Evolutionary conservation across 2,113 vertebrate genomes (phyloP).

Genomic region (Alaudala cheleensis): DNA sequence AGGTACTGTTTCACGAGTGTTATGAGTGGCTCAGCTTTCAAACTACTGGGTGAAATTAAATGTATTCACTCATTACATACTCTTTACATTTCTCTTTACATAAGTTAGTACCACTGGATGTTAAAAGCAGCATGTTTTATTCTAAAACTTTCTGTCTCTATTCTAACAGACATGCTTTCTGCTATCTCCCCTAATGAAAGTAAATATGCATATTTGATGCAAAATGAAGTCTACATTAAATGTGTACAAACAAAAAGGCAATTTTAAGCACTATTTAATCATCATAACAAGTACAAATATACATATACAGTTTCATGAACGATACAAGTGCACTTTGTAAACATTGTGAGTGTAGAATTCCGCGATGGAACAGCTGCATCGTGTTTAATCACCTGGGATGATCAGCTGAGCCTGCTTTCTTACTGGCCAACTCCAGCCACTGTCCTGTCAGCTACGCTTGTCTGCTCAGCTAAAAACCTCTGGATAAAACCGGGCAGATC

Average conservation of each 20-base stretch:
- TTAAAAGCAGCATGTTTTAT: not conserved
- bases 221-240: not conserved
- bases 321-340: not conserved
- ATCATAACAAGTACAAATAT: not conserved
- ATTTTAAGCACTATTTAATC: not conserved
- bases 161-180: not conserved
- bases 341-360: not conserved
- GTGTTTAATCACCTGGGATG: accelerated
- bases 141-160: not conserved
- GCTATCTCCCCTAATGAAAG: not conserved
- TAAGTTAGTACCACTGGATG: not conserved
- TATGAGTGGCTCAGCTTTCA: not conserved
- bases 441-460: accelerated
- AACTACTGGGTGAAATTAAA: not conserved
- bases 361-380: accelerated
- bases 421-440: accelerated
- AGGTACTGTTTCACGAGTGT: accelerated
- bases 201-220: accelerated
- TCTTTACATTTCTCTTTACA: not conserved
- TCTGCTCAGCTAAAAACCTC: not conserved
- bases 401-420: accelerated
- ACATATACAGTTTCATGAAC: not conserved
- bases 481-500: not conserved
- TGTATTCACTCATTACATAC: too few relatives aligned
- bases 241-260: not conserved